phyloP scores from a whole-genome alignment of 1,140 invertebrate species.

The Melipona quadrifasciata region DNA sequence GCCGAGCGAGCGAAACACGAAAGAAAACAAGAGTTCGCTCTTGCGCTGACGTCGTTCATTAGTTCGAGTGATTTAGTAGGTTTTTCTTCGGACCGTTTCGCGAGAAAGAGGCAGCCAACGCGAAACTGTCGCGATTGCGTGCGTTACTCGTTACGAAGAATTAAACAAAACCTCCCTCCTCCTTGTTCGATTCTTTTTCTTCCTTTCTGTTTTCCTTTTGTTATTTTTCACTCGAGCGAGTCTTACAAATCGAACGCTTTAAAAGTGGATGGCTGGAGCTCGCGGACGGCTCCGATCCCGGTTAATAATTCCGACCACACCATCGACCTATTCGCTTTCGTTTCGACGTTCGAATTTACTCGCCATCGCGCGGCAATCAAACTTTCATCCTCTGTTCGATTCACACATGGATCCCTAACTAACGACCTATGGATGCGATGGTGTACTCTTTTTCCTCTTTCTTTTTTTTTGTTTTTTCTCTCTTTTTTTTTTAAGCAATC shows the following conservation, averaged over 20 bases:
- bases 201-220: too few species aligned
- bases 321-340: neutral
- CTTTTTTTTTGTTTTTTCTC: neutral
- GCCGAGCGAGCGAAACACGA: neutral
- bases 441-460: neutral
- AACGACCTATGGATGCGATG: neutral
- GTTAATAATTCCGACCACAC: constrained; percentile 17
- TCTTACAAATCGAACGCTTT: neutral
- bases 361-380: neutral
- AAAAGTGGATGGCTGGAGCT: neutral
- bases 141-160: neutral
- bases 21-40: neutral
- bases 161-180: neutral
- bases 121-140: neutral
- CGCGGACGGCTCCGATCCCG: neutral
- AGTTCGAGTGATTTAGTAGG: constrained; percentile 28
- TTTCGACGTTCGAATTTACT: neutral
- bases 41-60: constrained; percentile 2
- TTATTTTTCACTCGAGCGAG: too few species aligned
- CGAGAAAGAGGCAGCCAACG: neutral
- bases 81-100: neutral
- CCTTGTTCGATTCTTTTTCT: neutral
- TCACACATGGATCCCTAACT: neutral
- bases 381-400: constrained; percentile 1
- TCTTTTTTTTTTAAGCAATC: neutral